These are phyloP conservation scores for Heteropelma amictum DNA, from an alignment of 2,888 invertebrate species.

Conservation along the genomic window DNA sequence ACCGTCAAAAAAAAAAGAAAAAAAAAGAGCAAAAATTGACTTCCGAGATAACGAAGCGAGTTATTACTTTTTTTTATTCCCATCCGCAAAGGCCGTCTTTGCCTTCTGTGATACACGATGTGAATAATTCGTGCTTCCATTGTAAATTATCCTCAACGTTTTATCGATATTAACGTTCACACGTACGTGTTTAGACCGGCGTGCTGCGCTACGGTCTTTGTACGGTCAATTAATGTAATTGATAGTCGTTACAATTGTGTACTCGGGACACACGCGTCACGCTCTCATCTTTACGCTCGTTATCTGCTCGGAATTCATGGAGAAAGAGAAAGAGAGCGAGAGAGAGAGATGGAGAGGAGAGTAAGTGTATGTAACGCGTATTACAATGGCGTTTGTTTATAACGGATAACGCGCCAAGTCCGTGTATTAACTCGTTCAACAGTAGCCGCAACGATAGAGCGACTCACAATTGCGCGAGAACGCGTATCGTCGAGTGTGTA, in stretches of 20 bases:
- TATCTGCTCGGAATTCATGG: constrained; percentile 15
- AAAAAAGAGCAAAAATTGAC: no score
- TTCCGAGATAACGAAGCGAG: no score
- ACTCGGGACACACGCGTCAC: constrained; percentile 49
- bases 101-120: no score
- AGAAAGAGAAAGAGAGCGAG: constrained; percentile 5
- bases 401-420: constrained; percentile 51
- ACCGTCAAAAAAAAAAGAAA: no score
- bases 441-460: constrained; percentile 44
- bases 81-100: no score
- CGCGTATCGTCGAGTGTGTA: constrained; percentile 24
- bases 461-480: constrained; percentile 37
- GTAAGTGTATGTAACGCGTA: constrained; percentile 9
- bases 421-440: constrained; percentile 46
- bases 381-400: constrained; percentile 58
- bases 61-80: no score
- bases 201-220: no score
- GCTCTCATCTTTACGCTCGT: constrained; percentile 27
- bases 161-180: no score
- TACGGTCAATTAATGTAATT: constrained; percentile 57
- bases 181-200: no score
- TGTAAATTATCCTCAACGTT: no score
- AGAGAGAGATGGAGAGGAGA: background rate
- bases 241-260: constrained; percentile 51
- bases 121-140: no score